Base-by-base conservation (phyloP, 1,140 invertebrate species). In the Dinoponera quadriceps region DNA sequence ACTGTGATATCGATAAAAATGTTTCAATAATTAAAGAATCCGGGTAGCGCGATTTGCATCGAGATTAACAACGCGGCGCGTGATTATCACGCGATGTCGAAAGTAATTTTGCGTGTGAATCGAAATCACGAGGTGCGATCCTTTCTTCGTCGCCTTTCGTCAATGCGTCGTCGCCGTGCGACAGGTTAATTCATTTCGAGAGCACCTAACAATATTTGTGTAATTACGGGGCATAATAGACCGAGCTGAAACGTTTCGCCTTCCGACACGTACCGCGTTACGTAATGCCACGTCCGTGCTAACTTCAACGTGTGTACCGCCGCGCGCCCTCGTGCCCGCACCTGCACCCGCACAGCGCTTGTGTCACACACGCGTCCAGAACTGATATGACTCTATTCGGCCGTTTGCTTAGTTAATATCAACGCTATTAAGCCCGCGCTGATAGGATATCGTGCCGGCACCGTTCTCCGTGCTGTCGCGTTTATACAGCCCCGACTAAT, bases 381-480 rank as follows among this genome's bases (percentile, higher is more conserved):
- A 83, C 83, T 77, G 81, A 86, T 89, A 86, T 74, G 82, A 84
- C 84, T 89, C 85, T 69, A 89, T 89, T 89, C 62, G 82, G 63
- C 55, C 77, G 85, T 89, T 90, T 89, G 88, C 86, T 86, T 84
- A 90, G 89, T 86, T 90, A 88, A 90, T 89, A 86, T 89, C 77
- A 89, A 88, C 89, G 81, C 83, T 86, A 89, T 89, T 89, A 90
- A 88, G 81, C 77, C 49, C 84, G 63, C 68, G 55, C 66, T 68
- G 88, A 89, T 88, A 85, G 84, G 62, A 86, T 88, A 89, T 89
- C 87, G 85, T 60, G 59, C 81, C 63, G 55, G 22, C 74, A 49
- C 78, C 78, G 62, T 57, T 85, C 57, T 69, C 33, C 51, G 20
- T 55, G 20, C 57, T 18, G 54, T 60, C 51, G 33, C 54, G 60